These are phyloP conservation scores for Eupithecia vulgata DNA, from an alignment of 2,888 invertebrate genomes.

Conservation along the genomic window DNA sequence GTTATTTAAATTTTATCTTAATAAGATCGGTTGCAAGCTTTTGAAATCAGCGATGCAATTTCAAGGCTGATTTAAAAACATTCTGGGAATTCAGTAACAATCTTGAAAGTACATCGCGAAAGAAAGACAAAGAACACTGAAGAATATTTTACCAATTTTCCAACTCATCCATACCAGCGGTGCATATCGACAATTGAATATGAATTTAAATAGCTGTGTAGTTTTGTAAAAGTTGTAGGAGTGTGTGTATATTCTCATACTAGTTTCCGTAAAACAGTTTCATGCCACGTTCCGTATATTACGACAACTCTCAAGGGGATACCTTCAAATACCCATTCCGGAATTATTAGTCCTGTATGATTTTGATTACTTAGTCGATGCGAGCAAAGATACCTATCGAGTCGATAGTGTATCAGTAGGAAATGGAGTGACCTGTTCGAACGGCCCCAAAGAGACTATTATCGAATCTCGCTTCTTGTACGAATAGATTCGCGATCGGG, in stretches of 20 bases:
- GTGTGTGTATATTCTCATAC: slow-evolving; percentile 33
- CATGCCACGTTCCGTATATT: slow-evolving; percentile 45
- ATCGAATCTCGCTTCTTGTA: slow-evolving; percentile 62
- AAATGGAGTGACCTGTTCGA: slow-evolving; percentile 67
- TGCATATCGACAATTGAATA: slow-evolving; percentile 77
- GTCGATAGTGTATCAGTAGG: slow-evolving; percentile 57
- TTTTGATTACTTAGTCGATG: slow-evolving; percentile 62
- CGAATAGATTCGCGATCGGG: slow-evolving; percentile 54
- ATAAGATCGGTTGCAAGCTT: slow-evolving; percentile 54
- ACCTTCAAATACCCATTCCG: slow-evolving; percentile 49
- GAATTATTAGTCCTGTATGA: slow-evolving; percentile 67
- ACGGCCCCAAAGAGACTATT: slow-evolving; percentile 68
- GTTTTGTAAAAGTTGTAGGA: slow-evolving; percentile 42
- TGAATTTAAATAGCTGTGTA: slow-evolving; percentile 60
- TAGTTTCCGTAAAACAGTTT: slow-evolving; percentile 31
- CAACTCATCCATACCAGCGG: slow-evolving; percentile 83
- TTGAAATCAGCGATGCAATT: slow-evolving; percentile 54
- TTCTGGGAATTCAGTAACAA: slow-evolving; percentile 28
- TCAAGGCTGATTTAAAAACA: slow-evolving; percentile 36
- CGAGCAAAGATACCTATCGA: slow-evolving; percentile 54
- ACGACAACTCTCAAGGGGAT: slow-evolving; percentile 51
- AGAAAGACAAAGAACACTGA: slow-evolving; percentile 43
- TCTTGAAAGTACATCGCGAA: slow-evolving; percentile 52
- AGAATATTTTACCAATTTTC: slow-evolving; percentile 68
- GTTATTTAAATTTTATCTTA: slow-evolving; percentile 49